Percentiles rank a stretch among this genome's conserved stretches.
These are phyloP conservation scores for Eriocheir sinensis DNA, from an alignment of 1,140 invertebrate genomes.

Conservation along the genomic window DNA sequence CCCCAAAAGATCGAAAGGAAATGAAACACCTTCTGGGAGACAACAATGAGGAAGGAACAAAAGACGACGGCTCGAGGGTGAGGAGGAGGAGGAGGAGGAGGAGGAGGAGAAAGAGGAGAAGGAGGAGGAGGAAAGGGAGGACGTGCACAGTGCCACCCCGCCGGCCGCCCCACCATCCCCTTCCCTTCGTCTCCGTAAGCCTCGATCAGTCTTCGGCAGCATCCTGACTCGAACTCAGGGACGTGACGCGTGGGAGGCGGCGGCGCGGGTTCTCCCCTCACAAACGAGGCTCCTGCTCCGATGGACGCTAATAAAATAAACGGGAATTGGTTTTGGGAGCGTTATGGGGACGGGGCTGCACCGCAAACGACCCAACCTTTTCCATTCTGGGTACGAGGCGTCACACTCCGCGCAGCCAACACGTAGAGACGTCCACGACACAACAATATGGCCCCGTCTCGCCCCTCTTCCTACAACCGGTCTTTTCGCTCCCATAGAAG, in stretches of 20 bases:
- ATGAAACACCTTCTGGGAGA: not conserved
- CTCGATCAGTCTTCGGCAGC: not conserved
- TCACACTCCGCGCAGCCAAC: too few species aligned
- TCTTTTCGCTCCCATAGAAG: too few species aligned
- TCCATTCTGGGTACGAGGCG: too few species aligned
- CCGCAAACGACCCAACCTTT: too few species aligned
- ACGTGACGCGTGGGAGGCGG: not conserved
- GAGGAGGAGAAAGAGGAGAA: not conserved
- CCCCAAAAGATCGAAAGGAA: not conserved
- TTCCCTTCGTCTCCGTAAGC: not conserved
- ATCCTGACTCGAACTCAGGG: not conserved
- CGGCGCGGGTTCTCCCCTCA: not conserved
- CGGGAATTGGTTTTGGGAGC: too few species aligned
- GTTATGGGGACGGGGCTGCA: too few species aligned
- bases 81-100: conserved; percentile 33
- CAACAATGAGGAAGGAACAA: not conserved
- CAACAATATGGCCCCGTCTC: too few species aligned
- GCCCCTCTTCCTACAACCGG: too few species aligned
- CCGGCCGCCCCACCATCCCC: not conserved
- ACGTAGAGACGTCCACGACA: too few species aligned
- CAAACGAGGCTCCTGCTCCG: not conserved
- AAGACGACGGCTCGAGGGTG: not conserved
- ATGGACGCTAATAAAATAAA: not conserved
- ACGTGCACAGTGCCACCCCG: not conserved
- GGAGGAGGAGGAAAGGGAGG: conserved; percentile 5